These are phyloP conservation scores for Melieria omissa DNA, from an alignment of 2,888 invertebrate genomes.

Conservation along the genomic window DNA sequence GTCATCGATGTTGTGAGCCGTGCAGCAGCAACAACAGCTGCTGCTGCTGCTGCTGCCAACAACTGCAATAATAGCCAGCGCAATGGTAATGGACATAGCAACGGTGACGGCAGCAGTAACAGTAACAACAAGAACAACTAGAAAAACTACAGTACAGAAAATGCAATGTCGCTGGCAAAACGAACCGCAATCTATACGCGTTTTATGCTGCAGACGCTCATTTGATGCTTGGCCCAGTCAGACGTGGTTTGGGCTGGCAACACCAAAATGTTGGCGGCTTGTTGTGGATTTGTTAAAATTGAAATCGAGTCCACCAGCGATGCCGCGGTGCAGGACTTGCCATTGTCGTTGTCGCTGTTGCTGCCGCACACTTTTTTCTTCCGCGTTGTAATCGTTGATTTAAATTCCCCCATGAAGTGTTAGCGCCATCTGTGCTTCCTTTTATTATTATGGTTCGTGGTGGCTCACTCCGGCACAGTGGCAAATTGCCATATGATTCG, in stretches of 20 bases:
- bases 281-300: constrained; percentile 18
- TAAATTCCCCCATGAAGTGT: constrained; percentile 16
- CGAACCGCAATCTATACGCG: background rate
- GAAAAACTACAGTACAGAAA: background rate
- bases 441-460: too few relatives aligned
- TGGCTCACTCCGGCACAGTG: too few relatives aligned
- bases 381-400: constrained; percentile 16
- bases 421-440: too few relatives aligned
- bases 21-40: background rate
- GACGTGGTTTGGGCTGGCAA: background rate
- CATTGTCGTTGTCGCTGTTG: background rate
- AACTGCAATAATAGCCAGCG: too few relatives aligned
- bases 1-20: background rate
- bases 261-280: background rate
- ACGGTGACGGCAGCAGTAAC: background rate
- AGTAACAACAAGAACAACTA: background rate
- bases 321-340: background rate
- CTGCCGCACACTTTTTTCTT: background rate
- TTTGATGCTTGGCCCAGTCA: background rate
- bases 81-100: background rate
- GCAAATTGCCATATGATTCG: too few relatives aligned
- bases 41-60: too few relatives aligned
- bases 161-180: background rate
- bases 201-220: background rate
- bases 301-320: constrained; percentile 22